phyloP scores from a whole-genome alignment of 2,797 vertebrate species.

The Xenentodon cancila region DNA sequence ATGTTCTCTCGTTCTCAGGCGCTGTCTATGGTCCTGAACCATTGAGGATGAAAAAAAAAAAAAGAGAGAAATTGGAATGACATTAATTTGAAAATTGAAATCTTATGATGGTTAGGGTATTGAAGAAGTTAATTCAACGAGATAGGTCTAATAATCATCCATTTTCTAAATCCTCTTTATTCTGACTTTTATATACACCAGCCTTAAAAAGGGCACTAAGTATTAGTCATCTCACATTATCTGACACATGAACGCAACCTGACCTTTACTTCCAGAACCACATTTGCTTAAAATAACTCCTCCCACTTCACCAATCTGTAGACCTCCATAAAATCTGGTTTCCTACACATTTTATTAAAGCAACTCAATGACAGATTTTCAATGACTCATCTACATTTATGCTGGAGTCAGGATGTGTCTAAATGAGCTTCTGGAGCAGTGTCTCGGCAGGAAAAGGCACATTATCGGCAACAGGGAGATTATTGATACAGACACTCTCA shows the following conservation, averaged over 20 bases:
- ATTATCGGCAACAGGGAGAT: slow-evolving; percentile 69
- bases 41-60: too few species aligned
- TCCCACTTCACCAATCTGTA: neutral
- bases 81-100: too few species aligned
- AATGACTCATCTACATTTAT: slow-evolving; percentile 41
- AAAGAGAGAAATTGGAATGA: too few species aligned
- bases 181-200: too few species aligned
- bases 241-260: slow-evolving; percentile 24
- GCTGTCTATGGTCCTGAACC: too few species aligned
- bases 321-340: slow-evolving; percentile 8
- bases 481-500: slow-evolving; percentile 61
- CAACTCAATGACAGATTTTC: slow-evolving; percentile 8
- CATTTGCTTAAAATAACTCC: slow-evolving; percentile 19
- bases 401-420: slow-evolving; percentile 46
- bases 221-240: slow-evolving; percentile 11
- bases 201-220: slow-evolving; percentile 1
- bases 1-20: too few species aligned
- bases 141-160: too few species aligned
- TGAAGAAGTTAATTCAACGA: too few species aligned
- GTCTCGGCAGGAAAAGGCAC: slow-evolving; percentile 39
- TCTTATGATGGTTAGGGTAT: too few species aligned
- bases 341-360: slow-evolving; percentile 34
- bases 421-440: slow-evolving; percentile 49
- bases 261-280: slow-evolving; percentile 38
- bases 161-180: too few species aligned